Percentiles rank a stretch among this genome's conserved stretches.
phyloP scores from a whole-genome alignment of 2,113 vertebrate species.

The Drymodes brunneopygia region DNA sequence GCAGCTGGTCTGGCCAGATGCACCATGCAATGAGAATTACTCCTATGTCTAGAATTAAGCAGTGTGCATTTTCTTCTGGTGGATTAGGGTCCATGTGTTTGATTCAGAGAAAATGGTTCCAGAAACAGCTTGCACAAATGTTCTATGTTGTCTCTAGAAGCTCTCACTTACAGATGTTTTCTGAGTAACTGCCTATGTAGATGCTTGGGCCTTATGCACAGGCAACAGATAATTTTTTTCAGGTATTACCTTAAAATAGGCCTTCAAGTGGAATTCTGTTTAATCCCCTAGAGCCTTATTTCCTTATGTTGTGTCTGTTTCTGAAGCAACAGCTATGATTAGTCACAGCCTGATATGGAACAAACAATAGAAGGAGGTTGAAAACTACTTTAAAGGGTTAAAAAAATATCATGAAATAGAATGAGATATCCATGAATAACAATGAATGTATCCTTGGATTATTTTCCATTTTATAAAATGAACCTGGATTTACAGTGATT shows the following conservation, averaged over 20 bases:
- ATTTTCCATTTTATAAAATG: neutral
- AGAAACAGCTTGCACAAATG: neutral
- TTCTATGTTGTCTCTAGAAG: neutral
- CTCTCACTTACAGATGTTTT: neutral
- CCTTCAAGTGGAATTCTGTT: neutral
- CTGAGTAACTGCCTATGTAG: neutral
- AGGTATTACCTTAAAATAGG: neutral
- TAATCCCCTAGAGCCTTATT: neutral
- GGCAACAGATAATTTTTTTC: neutral
- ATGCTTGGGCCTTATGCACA: neutral
- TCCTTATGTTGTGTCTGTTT: neutral
- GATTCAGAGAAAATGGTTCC: neutral
- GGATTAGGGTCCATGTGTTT: neutral
- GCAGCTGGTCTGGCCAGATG: neutral
- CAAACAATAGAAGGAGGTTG: neutral
- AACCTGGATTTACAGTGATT: neutral
- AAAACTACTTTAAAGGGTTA: neutral
- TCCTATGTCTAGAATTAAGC: neutral
- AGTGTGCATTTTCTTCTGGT: neutral
- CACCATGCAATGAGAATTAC: neutral
- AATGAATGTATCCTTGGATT: neutral
- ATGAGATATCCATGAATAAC: neutral
- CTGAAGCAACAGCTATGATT: neutral
- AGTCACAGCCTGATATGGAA: neutral
- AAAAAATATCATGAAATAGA: neutral